Percentiles rank a stretch among this genome's conserved stretches.
phyloP scores from a whole-genome alignment of 2,113 vertebrate genomes.

The Myiozetetes cayanensis region DNA sequence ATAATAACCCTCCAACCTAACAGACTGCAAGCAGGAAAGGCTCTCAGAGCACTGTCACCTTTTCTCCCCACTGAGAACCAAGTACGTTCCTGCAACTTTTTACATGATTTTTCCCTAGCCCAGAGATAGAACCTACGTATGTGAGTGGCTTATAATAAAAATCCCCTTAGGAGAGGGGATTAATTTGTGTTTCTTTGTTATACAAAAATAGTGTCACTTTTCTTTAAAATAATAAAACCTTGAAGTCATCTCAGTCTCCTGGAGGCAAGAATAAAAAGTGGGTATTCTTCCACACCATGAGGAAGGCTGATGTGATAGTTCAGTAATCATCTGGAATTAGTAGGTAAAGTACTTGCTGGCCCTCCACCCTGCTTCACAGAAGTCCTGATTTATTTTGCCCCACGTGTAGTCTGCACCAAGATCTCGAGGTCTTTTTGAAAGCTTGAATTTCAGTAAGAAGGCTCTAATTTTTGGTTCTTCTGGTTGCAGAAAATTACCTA shows the following conservation, averaged over 20 bases:
- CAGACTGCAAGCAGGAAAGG: neutral
- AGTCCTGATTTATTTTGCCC: neutral
- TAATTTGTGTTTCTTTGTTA: neutral
- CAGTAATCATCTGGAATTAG: neutral
- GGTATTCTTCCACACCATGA: neutral
- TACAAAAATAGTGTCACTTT: neutral
- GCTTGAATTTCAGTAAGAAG: neutral
- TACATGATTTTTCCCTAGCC: neutral
- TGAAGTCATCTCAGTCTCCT: neutral
- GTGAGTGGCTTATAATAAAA: neutral
- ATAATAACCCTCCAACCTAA: conserved; percentile 43
- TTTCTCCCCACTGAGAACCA: neutral
- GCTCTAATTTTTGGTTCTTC: neutral
- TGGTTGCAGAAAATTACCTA: neutral
- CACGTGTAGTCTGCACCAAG: neutral
- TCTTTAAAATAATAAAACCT: neutral
- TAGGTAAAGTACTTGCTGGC: neutral
- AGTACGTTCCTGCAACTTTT: neutral
- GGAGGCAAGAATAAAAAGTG: neutral
- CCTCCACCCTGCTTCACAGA: neutral
- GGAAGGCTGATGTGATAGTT: neutral
- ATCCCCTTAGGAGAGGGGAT: neutral
- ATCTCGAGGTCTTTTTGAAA: neutral
- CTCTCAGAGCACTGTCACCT: neutral
- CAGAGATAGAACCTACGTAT: neutral